Conservation (phyloP, 2,797 vertebrate species). For the Diceros bicornis region DNA sequence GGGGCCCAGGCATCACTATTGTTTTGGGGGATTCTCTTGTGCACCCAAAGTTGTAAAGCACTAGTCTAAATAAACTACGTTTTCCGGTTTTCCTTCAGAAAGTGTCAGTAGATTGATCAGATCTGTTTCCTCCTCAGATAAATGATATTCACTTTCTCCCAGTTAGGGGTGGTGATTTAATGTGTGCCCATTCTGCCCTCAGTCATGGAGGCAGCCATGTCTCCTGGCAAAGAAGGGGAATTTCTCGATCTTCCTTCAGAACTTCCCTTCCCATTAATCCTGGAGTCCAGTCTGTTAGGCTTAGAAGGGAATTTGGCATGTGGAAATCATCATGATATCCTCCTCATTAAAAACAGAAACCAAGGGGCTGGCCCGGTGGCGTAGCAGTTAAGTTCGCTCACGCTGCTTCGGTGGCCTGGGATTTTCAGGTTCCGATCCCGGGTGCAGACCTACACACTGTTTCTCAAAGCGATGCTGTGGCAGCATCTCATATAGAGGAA, state of each 20-base stretch:
- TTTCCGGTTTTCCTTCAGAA: slow-evolving; percentile 22
- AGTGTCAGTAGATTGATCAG: not conserved
- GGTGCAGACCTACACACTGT: no score
- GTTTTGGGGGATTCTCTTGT: not conserved
- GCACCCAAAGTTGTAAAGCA: not conserved
- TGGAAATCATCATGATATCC: not conserved
- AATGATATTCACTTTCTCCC: not conserved
- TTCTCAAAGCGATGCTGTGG: no score
- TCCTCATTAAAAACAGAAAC: not conserved
- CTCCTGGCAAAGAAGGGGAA: not conserved
- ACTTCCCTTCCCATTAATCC: not conserved
- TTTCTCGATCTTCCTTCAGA: not conserved
- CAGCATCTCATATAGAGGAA: no score
- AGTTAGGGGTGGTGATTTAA: not conserved
- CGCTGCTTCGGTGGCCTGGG: no score
- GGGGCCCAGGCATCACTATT: not conserved
- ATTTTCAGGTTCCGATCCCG: no score
- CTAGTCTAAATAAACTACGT: not conserved
- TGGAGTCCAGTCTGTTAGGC: not conserved
- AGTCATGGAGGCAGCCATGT: not conserved
- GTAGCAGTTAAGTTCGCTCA: no score
- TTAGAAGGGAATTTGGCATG: not conserved
- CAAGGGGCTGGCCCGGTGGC: not conserved
- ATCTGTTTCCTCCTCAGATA: not conserved
- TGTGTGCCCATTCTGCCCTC: not conserved